Conservation (phyloP, 2,888 invertebrate genomes). For the Drosophila neutralis region DNA sequence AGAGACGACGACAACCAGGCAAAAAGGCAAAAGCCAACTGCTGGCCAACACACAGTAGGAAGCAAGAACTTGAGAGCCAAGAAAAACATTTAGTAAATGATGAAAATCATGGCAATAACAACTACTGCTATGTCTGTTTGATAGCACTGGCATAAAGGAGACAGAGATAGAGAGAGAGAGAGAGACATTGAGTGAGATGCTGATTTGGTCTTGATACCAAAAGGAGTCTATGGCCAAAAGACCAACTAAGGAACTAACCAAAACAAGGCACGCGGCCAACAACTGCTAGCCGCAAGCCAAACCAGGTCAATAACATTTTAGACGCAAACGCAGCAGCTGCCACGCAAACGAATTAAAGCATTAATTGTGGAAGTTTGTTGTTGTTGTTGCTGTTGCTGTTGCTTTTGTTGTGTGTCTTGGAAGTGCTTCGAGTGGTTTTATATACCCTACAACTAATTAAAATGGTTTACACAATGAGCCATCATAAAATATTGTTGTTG, state of each 20-base stretch:
- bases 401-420: constrained; percentile 5
- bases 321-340: constrained; percentile 47
- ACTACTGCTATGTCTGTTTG: constrained; percentile 33
- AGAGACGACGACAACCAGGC: constrained; percentile 34
- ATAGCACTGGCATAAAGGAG: constrained; percentile 16
- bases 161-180: constrained; percentile 21
- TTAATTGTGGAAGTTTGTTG: constrained; percentile 43
- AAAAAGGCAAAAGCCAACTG: constrained; percentile 10
- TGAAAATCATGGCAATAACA: constrained; percentile 78
- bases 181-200: constrained; percentile 21
- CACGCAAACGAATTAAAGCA: constrained; percentile 63
- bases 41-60: constrained; percentile 39
- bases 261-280: constrained; percentile 17
- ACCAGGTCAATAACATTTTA: constrained; percentile 58
- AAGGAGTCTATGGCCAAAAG: constrained; percentile 15
- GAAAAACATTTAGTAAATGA: constrained; percentile 77
- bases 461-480: background rate
- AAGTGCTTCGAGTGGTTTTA: constrained; percentile 30
- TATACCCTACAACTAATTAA: constrained; percentile 19
- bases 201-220: constrained; percentile 24
- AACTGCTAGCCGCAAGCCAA: constrained; percentile 27
- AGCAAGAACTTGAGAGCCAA: constrained; percentile 70
- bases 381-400: constrained; percentile 1
- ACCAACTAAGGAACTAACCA: constrained; percentile 9
- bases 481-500: background rate